Evolutionary conservation across 2,888 invertebrate genomes (phyloP), one percentile per base, ranked within the genome.

Genomic region (Tridacna crocea): DNA sequence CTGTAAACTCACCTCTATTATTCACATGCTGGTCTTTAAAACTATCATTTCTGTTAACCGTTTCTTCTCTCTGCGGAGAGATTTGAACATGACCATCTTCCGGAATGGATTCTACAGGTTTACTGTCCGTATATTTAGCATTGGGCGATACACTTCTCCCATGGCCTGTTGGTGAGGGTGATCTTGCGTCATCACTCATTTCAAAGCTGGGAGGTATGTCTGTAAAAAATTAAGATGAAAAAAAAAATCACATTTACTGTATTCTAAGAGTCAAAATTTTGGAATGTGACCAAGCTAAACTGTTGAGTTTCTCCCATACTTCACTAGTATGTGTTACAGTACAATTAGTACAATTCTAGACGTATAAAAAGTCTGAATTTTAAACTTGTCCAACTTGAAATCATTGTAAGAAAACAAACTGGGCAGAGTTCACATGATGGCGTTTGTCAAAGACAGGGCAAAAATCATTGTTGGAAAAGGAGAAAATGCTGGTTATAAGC

Each of bases 101-200:
- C 8, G 77, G 83, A 63, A 83, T 81, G 11, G 79, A 47, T 27
- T 85, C 80, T 19, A 83, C 81, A 46, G 46, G 73, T 24, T 58
- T 60, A 17, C 66, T 82, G 17, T 81, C 75, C 8, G 36, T 36
- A 8, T 36, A 36, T 36, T 36, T 36, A 36, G 36, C 36, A 36
- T 36, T 36, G 1, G 89, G 89, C 12, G 89, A 89, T 11, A 84
- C 79, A 72, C 89, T 89, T 12, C 88, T 66, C 24, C 77, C 85
- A 17, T 83, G 70, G 2, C 82, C 78, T 26, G 77, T 47, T 6
- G 85, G 79, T 6, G 77, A 77, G 2, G 85, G 80, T 12, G 85
- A 82, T 13, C 77, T 72, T n/a, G 63, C 76, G 11, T 47, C 79
- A 55, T 84, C 81, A 10, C 73, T 46, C 22, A 61, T 66, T 48